Conservation (phyloP, 2,888 invertebrate genomes). For the Tortrix viridana region DNA sequence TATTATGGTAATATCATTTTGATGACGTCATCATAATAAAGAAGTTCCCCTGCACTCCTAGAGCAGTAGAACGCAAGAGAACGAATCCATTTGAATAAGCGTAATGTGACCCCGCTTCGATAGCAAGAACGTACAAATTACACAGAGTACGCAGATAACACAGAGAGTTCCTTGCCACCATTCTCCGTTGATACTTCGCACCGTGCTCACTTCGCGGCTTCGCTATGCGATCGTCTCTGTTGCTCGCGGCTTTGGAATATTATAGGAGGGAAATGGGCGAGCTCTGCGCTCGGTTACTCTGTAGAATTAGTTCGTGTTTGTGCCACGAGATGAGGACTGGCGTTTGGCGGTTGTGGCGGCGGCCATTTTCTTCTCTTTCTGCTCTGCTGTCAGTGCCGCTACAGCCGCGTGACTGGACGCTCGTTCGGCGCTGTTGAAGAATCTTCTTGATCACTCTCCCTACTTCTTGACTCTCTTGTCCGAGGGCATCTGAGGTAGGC, state of each 20-base stretch:
- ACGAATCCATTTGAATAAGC: conserved; percentile 55
- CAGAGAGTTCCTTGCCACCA: conserved; percentile 45
- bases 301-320: conserved; percentile 56
- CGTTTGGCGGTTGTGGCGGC: conserved; percentile 55
- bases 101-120: conserved; percentile 58
- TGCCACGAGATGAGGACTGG: conserved; percentile 53
- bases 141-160: conserved; percentile 56
- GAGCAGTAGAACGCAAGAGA: conserved; percentile 76
- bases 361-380: conserved; percentile 82
- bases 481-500: conserved; percentile 53
- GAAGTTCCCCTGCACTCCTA: conserved; percentile 40
- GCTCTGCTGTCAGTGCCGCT: conserved; percentile 69
- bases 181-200: conserved; percentile 45
- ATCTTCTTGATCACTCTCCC: conserved; percentile 71
- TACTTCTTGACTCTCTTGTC: conserved; percentile 64
- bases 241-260: conserved; percentile 7
- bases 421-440: conserved; percentile 55
- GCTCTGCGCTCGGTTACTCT: conserved; percentile 55
- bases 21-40: conserved; percentile 19
- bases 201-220: conserved; percentile 27
- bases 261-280: conserved; percentile 15
- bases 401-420: conserved; percentile 59
- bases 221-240: conserved; percentile 33
- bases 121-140: conserved; percentile 42
- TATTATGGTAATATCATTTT: not conserved